Base-by-base conservation (phyloP, 2,888 invertebrate genomes). In the Ptilodon capucinus region DNA sequence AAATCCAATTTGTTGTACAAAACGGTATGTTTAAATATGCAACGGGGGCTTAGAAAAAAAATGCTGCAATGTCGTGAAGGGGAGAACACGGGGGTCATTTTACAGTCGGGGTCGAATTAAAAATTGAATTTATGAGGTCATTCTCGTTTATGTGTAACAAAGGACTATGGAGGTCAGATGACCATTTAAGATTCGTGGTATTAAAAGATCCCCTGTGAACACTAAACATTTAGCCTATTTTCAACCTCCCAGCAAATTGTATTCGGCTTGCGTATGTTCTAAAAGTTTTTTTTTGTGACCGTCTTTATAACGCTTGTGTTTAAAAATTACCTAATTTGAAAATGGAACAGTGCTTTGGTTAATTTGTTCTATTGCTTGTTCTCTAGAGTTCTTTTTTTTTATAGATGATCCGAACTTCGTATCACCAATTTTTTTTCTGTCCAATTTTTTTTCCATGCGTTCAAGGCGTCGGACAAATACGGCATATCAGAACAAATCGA, bases 1-100 rank as follows among this genome's bases (percentile, higher is more conserved):
- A 69, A 69, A 78, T 79, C 76, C 78, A 79, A 79, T 79, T 78
- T 76, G 71, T 69, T 63, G 60, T 68, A 71, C 72, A 74, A 74
- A 76, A 75, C 71, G 68, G 54, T 53, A 57, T 66, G 67, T 65
- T 78, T 70, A 76, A 75, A 79, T 79, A 79, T 79, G 78, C 78
- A 79, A 57, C 61, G 59, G 62, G 68, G 70, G 64, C 61, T 68
- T 67, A 59, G 68, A 69, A 72, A 78, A 64, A 78, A 78, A 75
- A 58, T 66, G 64, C 70, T 68, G 76, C 70, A 72, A 46, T 64
- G 62, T 66, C 64, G 63, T 60, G 57, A 60, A 62, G 66, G 61
- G 67, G 64, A 57, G 56, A 56, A 50, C 36, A 44, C 54, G 52
- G 50, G 74, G 72, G 71, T 73, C 68, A 70, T 58, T 70, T 56